Conservation (phyloP, 2,113 vertebrate genomes). For the Catagonus wagneri region DNA sequence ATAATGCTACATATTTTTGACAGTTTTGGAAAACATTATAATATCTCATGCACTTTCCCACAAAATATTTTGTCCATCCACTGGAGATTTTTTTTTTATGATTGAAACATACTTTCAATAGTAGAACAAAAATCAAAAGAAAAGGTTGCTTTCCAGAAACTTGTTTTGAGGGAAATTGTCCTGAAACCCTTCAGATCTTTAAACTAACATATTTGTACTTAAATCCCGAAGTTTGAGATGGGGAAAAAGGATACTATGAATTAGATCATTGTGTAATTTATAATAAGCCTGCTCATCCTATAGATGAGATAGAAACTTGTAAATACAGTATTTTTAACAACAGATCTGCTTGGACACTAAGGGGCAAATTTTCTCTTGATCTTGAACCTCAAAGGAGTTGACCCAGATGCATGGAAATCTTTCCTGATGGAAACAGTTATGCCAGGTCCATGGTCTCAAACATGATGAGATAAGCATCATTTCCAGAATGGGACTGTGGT, state of each 20-base stretch:
- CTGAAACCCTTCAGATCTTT: conserved; percentile 27
- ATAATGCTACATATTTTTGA: not conserved
- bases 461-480: not conserved
- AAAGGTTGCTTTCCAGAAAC: conserved; percentile 31
- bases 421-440: not conserved
- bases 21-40: not conserved
- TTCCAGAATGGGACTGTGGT: conserved; percentile 43
- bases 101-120: not conserved
- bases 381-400: not conserved
- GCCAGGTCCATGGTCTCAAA: not conserved
- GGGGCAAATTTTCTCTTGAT: not conserved
- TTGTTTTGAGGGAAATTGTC: not conserved
- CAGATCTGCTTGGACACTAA: not conserved
- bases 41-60: not conserved
- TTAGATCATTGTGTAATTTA: not conserved
- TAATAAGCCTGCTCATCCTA: not conserved
- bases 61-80: conserved; percentile 10
- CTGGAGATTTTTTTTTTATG: not conserved
- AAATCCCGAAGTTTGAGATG: not conserved
- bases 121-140: conserved; percentile 23
- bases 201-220: not conserved
- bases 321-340: not conserved
- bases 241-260: not conserved
- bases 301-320: not conserved
- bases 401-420: not conserved